Evolutionary conservation across 2,888 invertebrate species (phyloP).

Genomic region (Ctenicera cuprea): DNA sequence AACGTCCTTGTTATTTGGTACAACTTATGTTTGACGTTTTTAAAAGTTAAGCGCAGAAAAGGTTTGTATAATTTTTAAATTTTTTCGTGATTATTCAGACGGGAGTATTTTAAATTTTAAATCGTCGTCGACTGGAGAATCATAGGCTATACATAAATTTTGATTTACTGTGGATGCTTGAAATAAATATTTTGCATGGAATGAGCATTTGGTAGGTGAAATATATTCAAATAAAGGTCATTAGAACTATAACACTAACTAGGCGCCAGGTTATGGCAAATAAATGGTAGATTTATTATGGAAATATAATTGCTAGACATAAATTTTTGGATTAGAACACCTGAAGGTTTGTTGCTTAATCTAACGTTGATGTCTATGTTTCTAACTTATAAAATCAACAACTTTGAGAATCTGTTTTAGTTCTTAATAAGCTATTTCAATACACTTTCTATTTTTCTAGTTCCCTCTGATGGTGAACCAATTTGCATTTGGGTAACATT

Average conservation of each 20-base stretch:
- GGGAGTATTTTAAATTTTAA: neutral
- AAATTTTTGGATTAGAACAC: conserved; percentile 30
- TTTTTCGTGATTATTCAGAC: neutral
- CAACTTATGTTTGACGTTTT: neutral
- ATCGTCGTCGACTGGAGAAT: too few relatives aligned
- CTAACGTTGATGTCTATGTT: conserved; percentile 18
- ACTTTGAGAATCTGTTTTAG: conserved; percentile 2
- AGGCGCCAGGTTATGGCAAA: conserved; percentile 24
- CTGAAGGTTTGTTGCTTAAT: conserved; percentile 29
- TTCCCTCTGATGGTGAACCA: too few relatives aligned
- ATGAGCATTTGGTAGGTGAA: conserved; percentile 8
- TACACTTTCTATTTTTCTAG: too few relatives aligned
- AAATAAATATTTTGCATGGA: conserved; percentile 1
- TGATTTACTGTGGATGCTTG: neutral
- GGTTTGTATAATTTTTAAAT: neutral
- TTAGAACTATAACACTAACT: conserved; percentile 23
- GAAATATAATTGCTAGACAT: conserved; percentile 24
- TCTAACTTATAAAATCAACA: conserved; percentile 15
- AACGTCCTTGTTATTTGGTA: too few relatives aligned
- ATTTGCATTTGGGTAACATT: too few relatives aligned
- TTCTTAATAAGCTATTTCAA: neutral
- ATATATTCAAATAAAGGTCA: conserved; percentile 23
- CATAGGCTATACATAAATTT: neutral
- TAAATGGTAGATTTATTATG: conserved; percentile 24
- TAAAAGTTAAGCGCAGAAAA: neutral